These are phyloP conservation scores for Hepsetus odoe DNA, from an alignment of 2,113 vertebrate species.

Conservation along the genomic window DNA sequence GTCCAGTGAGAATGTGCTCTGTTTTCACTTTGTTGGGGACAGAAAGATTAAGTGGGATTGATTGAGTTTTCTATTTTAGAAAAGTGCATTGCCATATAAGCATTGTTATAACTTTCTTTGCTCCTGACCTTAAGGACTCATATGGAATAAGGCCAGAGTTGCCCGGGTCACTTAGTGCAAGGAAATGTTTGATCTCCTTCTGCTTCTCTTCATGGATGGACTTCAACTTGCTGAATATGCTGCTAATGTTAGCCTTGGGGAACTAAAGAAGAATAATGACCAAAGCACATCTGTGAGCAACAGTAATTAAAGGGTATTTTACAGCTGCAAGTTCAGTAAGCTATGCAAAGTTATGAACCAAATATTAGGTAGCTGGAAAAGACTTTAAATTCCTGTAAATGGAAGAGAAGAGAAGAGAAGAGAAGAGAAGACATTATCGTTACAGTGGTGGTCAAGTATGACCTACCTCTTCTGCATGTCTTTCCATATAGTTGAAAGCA, in stretches of 20 bases:
- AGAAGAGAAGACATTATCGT: neutral
- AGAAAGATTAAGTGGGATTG: neutral
- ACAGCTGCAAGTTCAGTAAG: neutral
- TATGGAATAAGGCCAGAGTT: slow-evolving; percentile 75
- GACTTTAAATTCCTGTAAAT: too few species aligned
- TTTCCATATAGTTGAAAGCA: slow-evolving; percentile 88
- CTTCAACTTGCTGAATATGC: slow-evolving; percentile 82
- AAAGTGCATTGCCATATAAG: neutral
- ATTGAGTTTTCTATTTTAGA: neutral
- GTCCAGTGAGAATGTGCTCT: slow-evolving; percentile 9
- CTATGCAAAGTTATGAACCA: neutral
- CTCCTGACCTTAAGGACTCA: slow-evolving; percentile 82
- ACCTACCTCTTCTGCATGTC: slow-evolving; percentile 82
- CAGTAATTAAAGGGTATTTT: slow-evolving; percentile 9
- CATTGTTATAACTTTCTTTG: neutral
- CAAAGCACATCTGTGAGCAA: slow-evolving; percentile 11
- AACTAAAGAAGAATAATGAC: slow-evolving; percentile 72
- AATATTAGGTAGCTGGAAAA: neutral
- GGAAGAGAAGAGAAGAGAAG: neutral
- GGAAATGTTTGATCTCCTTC: slow-evolving; percentile 78
- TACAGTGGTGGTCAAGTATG: neutral
- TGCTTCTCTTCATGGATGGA: slow-evolving; percentile 67
- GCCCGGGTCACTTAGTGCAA: slow-evolving; percentile 71
- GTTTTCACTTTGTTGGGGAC: slow-evolving; percentile 1
- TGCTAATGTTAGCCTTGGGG: slow-evolving; percentile 74